A percentile compares a stretch with the other conserved stretches of the same genome.
Conservation (phyloP, 2,113 vertebrate genomes). For the Diadophis punctatus region DNA sequence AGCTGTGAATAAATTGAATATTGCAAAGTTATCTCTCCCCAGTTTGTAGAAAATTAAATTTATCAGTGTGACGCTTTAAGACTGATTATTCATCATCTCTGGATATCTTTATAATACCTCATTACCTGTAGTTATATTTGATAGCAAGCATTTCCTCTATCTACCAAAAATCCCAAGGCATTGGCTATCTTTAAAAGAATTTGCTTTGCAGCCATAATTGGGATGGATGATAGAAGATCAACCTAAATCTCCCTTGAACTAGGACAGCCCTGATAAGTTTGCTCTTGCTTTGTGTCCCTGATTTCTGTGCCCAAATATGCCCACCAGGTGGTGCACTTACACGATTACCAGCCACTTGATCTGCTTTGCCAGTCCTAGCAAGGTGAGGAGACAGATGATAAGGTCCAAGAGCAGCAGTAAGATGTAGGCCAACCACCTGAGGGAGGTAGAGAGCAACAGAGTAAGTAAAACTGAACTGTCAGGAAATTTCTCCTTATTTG, state of each 20-base stretch:
- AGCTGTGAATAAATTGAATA: background rate
- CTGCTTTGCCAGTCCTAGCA: slow-evolving; percentile 87
- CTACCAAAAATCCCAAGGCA: background rate
- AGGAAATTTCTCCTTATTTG: background rate
- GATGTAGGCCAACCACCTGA: slow-evolving; percentile 86
- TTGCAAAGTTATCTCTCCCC: background rate
- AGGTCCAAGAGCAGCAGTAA: slow-evolving; percentile 84
- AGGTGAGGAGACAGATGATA: slow-evolving; percentile 85
- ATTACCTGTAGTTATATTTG: background rate
- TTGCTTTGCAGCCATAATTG: background rate
- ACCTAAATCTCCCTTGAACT: background rate
- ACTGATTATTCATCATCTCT: background rate
- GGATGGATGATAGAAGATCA: too few species aligned
- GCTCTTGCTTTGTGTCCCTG: background rate
- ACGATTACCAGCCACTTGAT: slow-evolving; percentile 88
- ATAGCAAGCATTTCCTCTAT: background rate
- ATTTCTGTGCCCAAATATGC: background rate
- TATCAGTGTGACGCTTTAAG: background rate
- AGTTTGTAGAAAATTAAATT: background rate
- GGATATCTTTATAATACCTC: background rate
- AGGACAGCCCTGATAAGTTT: background rate
- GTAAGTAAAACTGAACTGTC: background rate
- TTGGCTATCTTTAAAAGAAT: background rate
- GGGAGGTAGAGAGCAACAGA: background rate
- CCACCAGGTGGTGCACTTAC: slow-evolving; percentile 68